A percentile compares a stretch with the other conserved stretches of the same genome.
phyloP scores from a whole-genome alignment of 2,888 invertebrate genomes.

The Disparrhopalites patrizii region DNA sequence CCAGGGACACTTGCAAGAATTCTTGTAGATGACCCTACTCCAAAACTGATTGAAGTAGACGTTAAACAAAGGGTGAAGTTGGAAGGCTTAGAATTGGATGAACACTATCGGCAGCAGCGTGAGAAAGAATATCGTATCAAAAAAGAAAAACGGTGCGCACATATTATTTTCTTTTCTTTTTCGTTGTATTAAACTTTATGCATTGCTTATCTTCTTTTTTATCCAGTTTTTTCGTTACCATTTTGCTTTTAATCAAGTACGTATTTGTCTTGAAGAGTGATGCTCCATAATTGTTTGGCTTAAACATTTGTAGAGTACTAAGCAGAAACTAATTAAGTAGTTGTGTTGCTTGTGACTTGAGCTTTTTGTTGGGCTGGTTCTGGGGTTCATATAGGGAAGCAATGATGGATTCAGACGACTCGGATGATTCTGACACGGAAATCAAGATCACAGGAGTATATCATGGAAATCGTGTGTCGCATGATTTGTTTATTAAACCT shows the following conservation, averaged over 20 bases:
- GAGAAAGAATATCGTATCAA: constrained; percentile 50
- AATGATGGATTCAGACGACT: constrained; percentile 49
- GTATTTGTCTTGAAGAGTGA: neutral
- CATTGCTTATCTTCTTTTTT: too few relatives aligned
- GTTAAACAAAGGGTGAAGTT: constrained; percentile 55
- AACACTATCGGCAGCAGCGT: constrained; percentile 53
- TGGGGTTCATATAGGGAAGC: constrained; percentile 38
- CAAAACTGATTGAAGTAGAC: constrained; percentile 53
- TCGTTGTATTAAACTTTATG: neutral
- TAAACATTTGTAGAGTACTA: too few relatives aligned
- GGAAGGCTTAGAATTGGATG: constrained; percentile 59
- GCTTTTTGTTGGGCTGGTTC: too few relatives aligned
- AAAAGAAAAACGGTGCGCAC: constrained; percentile 47
- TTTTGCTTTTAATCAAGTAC: too few relatives aligned
- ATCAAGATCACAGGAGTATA: constrained; percentile 74
- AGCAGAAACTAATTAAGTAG: too few relatives aligned
- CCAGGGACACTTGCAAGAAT: constrained; percentile 56
- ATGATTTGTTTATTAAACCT: constrained; percentile 81
- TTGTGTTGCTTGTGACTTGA: too few relatives aligned
- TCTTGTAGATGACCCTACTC: constrained; percentile 55
- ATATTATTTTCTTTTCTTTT: neutral
- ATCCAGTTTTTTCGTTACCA: too few relatives aligned
- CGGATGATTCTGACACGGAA: constrained; percentile 78
- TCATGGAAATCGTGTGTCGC: constrained; percentile 62
- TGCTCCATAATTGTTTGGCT: too few relatives aligned